phyloP scores from a whole-genome alignment of 2,888 invertebrate species.

The Stenolophus ochropezus region DNA sequence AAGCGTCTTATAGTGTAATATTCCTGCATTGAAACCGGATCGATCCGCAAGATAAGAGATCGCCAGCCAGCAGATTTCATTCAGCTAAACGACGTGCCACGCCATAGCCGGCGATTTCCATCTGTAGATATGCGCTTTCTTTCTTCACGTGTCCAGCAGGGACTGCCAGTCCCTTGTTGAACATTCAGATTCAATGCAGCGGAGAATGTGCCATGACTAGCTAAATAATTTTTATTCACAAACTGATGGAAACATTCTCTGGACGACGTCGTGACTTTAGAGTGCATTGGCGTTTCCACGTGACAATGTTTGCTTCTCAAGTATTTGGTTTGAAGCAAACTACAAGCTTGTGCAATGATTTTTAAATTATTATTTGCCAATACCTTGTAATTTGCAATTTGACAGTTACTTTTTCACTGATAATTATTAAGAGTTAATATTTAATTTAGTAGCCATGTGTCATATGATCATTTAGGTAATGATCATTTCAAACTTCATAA shows the following conservation, averaged over 20 bases:
- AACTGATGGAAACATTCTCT: slow-evolving; percentile 21
- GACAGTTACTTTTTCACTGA: no score
- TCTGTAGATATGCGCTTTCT: slow-evolving; percentile 54
- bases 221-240: slow-evolving; percentile 45
- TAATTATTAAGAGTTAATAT: no score
- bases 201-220: slow-evolving; percentile 32
- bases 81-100: slow-evolving; percentile 59
- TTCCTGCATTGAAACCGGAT: slow-evolving; percentile 9
- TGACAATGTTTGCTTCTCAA: no score
- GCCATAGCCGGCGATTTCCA: slow-evolving; percentile 57
- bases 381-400: no score
- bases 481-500: no score
- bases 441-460: no score
- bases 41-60: slow-evolving; percentile 58
- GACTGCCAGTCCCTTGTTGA: slow-evolving; percentile 21
- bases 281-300: no score
- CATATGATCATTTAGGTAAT: no score
- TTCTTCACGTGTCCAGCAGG: slow-evolving; percentile 52
- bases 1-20: background rate
- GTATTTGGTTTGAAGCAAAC: no score
- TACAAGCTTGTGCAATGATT: no score
- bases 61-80: slow-evolving; percentile 55
- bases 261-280: background rate
- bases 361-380: no score
- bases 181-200: slow-evolving; percentile 16